Evolutionary conservation across 2,797 vertebrate species (phyloP).

Genomic region (Merluccius polli): DNA sequence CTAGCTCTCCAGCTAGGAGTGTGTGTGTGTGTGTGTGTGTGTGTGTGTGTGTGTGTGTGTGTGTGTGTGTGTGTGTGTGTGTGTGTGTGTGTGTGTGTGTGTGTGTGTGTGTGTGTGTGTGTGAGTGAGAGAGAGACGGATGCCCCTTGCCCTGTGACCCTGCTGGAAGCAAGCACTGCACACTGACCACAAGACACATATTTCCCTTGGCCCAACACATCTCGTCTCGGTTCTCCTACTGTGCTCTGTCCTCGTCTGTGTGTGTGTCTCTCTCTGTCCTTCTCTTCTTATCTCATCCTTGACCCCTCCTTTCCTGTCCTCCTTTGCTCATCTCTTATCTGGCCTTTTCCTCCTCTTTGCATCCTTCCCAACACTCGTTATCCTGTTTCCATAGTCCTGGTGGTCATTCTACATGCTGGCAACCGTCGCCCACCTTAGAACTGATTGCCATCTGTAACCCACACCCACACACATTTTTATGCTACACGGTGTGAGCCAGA

Average conservation of each 20-base stretch:
- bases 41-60: neutral
- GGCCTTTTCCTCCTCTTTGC: too few relatives aligned
- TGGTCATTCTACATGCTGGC: too few relatives aligned
- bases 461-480: too few relatives aligned
- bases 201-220: neutral
- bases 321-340: constrained; percentile 12
- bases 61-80: constrained; percentile 2
- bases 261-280: neutral
- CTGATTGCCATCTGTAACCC: too few relatives aligned
- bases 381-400: too few relatives aligned
- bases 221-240: too few relatives aligned
- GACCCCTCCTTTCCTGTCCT: constrained; percentile 5
- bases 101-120: constrained; percentile 5
- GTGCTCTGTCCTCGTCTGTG: neutral
- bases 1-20: neutral
- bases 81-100: neutral
- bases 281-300: neutral
- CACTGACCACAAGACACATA: neutral
- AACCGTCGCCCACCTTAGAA: too few relatives aligned
- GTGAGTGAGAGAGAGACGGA: neutral
- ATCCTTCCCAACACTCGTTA: too few relatives aligned
- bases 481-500: too few relatives aligned
- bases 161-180: neutral
- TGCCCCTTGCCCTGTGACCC: neutral
- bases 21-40: neutral